Base-by-base conservation (phyloP, 2,797 vertebrate genomes). In the Dicrostonyx torquatus region DNA sequence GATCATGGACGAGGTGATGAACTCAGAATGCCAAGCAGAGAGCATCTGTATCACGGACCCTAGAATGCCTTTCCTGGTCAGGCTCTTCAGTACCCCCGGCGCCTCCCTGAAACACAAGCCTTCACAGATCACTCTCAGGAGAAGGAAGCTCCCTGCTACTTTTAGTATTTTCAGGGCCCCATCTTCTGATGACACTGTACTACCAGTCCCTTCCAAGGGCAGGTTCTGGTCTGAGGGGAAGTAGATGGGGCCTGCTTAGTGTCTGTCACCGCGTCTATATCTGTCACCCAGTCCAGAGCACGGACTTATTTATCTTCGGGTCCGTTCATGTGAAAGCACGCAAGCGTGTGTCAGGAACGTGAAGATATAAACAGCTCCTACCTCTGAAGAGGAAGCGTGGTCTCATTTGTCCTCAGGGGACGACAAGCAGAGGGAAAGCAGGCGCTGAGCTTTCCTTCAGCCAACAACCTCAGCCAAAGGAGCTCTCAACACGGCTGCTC, bases 391-490 rank as follows among this genome's bases (percentile, higher is more conserved):
- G 97, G 97, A 97, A 97, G 95, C 87, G 34, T 8, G 48, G 31
- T 72, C 90, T 96, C 96, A 94, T 97, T 97, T 97, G 96, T 97
- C 95, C 93, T 97, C 75, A 1, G 89, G 37, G 78, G 90, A 96
- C 0, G 97, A 97, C 96, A 97, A 94, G 90, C 53, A 95, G 95
- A 97, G 91, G 96, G 55, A 97, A 97, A 95, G 92, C 97, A 97
- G 94, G 83, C 29, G 1, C 90, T 83, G 40, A 96, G 48, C 68
- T 88, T 94, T 94, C 62, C 89, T 45, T 53, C 76, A 75, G 87
- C 95, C 95, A 86, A 76, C 40, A 95, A 94, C 48, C 86, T 45
- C 43, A 31, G 94, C 95, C 90, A 95, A 88, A 77, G 55, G 62
- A 76, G 55, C 90, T 90, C 72, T 80, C 45, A 40, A 53, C 45